Evolutionary conservation across 37 sponge, comb jelly and placozoan species (phyloP).

Genomic region (Halichondria panicea): DNA sequence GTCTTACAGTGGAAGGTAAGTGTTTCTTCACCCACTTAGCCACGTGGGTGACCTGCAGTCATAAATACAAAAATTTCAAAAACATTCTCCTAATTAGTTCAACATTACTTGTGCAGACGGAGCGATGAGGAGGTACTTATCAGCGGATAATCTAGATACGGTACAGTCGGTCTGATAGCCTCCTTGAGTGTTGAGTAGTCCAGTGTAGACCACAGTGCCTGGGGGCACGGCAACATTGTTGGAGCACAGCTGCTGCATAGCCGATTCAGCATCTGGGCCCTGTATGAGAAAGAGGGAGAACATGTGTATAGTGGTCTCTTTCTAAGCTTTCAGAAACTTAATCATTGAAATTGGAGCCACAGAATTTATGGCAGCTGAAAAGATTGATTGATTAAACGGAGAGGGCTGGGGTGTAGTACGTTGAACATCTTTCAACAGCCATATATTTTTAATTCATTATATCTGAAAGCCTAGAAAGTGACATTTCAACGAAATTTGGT

Average conservation of each 20-base stretch:
- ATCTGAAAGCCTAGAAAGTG: too few species aligned
- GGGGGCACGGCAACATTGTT: conserved; percentile 33
- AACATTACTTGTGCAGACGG: background rate
- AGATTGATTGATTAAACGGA: too few species aligned
- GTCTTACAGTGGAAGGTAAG: conserved; percentile 19
- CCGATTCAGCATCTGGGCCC: conserved; percentile 35
- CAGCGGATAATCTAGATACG: conserved; percentile 39
- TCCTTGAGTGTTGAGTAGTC: conserved; percentile 80
- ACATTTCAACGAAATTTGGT: too few species aligned
- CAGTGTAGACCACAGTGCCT: conserved; percentile 75
- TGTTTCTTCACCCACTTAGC: conserved; percentile 37
- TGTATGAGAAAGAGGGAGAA: background rate
- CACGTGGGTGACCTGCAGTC: conserved; percentile 21
- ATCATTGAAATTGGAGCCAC: too few species aligned
- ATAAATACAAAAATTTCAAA: background rate
- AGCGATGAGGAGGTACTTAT: conserved; percentile 17
- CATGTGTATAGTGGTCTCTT: background rate
- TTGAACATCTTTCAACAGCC: background rate
- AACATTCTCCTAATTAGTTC: background rate
- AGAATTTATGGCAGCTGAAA: too few species aligned
- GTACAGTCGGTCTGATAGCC: conserved; percentile 74
- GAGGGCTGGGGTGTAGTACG: background rate
- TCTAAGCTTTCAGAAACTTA: background rate
- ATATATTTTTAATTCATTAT: too few species aligned
- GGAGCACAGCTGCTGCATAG: conserved; percentile 48